Conservation (phyloP, 2,113 vertebrate species). For the Platichthys flesus region DNA sequence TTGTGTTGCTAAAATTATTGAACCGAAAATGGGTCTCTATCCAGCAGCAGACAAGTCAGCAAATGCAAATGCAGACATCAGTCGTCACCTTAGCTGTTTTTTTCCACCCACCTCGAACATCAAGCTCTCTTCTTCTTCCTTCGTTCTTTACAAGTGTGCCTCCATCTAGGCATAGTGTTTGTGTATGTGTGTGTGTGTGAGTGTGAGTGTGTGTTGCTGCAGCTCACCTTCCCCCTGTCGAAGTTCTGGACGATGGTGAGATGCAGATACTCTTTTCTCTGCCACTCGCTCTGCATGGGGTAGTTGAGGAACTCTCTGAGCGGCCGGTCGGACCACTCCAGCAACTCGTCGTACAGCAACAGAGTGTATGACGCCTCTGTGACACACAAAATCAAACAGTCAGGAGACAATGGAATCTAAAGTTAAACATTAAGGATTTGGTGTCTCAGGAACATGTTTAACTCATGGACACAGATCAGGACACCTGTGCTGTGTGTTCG, state of each 20-base stretch:
- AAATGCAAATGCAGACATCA: neutral
- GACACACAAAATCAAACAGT: constrained; percentile 18
- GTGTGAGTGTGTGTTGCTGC: neutral
- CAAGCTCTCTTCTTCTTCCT: too few species aligned
- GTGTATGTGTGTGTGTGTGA: too few species aligned
- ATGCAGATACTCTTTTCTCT: constrained; percentile 95
- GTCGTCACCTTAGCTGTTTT: too few species aligned
- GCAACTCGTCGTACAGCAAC: constrained; percentile 92
- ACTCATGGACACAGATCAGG: neutral
- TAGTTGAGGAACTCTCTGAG: constrained; percentile 96
- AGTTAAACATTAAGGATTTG: neutral
- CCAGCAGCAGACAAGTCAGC: neutral
- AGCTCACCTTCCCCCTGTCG: constrained; percentile 85
- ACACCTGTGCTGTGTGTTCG: too few species aligned
- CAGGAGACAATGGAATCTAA: neutral
- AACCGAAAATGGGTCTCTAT: neutral
- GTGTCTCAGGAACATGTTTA: neutral
- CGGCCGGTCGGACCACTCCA: constrained; percentile 96
- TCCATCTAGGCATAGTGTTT: neutral
- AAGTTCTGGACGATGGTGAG: constrained; percentile 98
- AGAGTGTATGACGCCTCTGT: constrained; percentile 97
- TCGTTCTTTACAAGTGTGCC: too few species aligned
- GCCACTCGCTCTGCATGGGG: constrained; percentile 98
- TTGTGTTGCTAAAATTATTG: constrained; percentile 9
- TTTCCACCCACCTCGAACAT: too few species aligned